Base-by-base conservation (phyloP, 1,140 invertebrate genomes). In the Saxidomus purpurata region DNA sequence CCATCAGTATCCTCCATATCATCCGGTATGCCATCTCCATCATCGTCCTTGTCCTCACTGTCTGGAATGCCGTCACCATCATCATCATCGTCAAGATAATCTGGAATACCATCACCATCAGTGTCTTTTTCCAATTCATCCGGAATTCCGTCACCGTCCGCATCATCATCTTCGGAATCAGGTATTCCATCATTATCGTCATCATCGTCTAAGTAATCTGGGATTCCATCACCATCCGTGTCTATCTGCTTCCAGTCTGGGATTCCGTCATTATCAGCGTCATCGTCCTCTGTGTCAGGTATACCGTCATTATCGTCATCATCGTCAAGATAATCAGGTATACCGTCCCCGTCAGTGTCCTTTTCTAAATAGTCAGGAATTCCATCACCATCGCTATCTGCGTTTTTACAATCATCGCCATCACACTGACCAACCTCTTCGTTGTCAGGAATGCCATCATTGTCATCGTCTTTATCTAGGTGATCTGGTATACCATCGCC, bases 341-440 rank as follows among this genome's bases (percentile, higher is more conserved):
- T 93, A 25, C 93, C 93, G 43, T 85, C 83, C 34, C 83, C 83
- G 36, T 85, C 83, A 17, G 28, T 74, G 67, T 85, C 94, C 34
- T 93, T 61, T 31, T 95, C 93, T 47, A 90, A 25, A 69, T 94
- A 36, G 85, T 94, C 93, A 15, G 93, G 93, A 63, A 94, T 93
- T 34, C 93, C 94, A 92, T 94, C 91, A 19, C 92, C 92, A 90
- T 89, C 88, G 74, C 92, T 91, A 28, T 94, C 91, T 61, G 93
- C 90, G 80, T 93, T 87, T 59, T 85, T 40, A 71, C 89, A 83
- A 83, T 92, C 90, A 92, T 92, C 92, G 38, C 93, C 93, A 83
- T 93, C 92, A 36, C 93, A 81, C 90, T 63, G 93, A 31, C 94
- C 94, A 90, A 95, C 94, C 55, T 91, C 92, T 43, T 95, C 95